Evolutionary conservation across 2,888 invertebrate genomes (phyloP).

Genomic region (Sericinus montela): DNA sequence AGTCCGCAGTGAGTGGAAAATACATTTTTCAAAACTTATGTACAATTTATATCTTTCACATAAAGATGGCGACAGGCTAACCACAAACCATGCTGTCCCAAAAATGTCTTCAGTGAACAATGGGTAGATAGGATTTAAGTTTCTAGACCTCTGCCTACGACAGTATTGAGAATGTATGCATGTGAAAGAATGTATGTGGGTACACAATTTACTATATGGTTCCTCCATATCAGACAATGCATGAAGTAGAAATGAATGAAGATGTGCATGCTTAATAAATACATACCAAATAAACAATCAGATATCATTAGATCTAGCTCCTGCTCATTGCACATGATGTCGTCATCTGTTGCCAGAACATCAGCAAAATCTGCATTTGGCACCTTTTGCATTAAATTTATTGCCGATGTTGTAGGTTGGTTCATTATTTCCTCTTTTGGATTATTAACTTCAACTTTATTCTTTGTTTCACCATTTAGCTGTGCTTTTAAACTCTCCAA

Average conservation of each 20-base stretch:
- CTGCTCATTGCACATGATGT: constrained; percentile 39
- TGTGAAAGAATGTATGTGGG: too few relatives aligned
- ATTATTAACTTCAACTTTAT: background rate
- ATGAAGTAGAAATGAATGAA: background rate
- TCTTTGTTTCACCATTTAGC: constrained; percentile 18
- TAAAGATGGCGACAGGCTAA: too few relatives aligned
- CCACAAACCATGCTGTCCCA: too few relatives aligned
- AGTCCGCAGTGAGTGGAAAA: too few relatives aligned
- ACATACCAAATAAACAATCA: constrained; percentile 41
- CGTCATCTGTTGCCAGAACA: constrained; percentile 27
- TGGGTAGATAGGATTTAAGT: too few relatives aligned
- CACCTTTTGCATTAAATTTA: constrained; percentile 30
- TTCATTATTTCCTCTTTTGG: background rate
- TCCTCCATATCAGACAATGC: too few relatives aligned
- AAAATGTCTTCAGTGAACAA: too few relatives aligned
- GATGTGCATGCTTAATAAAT: background rate
- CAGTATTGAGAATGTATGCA: too few relatives aligned
- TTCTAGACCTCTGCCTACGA: too few relatives aligned
- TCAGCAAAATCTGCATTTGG: constrained; percentile 10
- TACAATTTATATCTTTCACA: too few relatives aligned
- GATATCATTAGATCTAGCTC: constrained; percentile 43
- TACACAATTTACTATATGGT: too few relatives aligned
- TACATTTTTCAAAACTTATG: too few relatives aligned
- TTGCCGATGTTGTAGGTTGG: constrained; percentile 22
- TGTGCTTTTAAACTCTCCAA: constrained; percentile 45